phyloP scores from a whole-genome alignment of 2,113 vertebrate species.

The Podarcis raffonei region DNA sequence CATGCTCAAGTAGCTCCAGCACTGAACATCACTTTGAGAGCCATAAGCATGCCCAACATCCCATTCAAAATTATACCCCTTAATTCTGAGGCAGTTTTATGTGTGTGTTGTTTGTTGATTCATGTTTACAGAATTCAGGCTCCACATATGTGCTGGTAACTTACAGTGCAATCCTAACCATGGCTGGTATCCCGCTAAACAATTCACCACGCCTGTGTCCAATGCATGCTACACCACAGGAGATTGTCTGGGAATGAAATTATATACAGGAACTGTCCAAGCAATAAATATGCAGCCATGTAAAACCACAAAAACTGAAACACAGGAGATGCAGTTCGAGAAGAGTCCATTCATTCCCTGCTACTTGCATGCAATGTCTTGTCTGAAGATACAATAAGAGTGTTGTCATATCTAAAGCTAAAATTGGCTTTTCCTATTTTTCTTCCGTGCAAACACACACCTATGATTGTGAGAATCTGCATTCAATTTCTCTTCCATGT shows the following conservation, averaged over 20 bases:
- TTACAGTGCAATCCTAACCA: background rate
- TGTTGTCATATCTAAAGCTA: background rate
- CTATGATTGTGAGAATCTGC: background rate
- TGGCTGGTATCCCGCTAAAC: no score
- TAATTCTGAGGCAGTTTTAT: background rate
- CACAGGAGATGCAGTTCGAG: background rate
- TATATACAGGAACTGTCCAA: background rate
- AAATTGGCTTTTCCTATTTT: background rate
- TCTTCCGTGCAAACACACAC: background rate
- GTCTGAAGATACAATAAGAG: background rate
- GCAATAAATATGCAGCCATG: background rate
- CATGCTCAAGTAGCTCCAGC: background rate
- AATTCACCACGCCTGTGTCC: background rate
- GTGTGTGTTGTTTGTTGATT: background rate
- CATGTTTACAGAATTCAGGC: background rate
- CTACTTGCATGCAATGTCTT: background rate
- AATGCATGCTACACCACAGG: background rate
- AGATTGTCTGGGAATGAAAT: conserved; percentile 18
- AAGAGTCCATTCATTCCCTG: background rate
- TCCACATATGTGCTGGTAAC: background rate
- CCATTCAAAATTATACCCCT: background rate
- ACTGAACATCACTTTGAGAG: background rate
- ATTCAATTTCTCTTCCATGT: background rate
- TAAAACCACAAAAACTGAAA: background rate
- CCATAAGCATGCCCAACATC: background rate